Evolutionary conservation across 2,113 vertebrate species (phyloP), one percentile per base, ranked within the genome.

Genomic region (Sylvietta virens): DNA sequence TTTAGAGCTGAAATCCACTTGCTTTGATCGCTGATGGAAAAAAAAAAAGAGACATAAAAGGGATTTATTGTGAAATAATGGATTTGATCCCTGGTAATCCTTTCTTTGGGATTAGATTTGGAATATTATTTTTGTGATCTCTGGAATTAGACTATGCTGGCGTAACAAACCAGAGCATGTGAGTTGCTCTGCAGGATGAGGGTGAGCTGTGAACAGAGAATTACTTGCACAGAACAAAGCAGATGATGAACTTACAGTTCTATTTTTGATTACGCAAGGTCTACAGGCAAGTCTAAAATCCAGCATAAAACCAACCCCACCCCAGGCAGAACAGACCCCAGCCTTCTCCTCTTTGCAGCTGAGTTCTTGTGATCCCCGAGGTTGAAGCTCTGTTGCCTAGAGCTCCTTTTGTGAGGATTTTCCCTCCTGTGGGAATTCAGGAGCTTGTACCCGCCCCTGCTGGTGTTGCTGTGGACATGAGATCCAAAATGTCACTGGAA

Each of bases 101-200:
- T 94, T 95, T 92, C 73, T 87, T 53, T 87, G 83, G 83, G 90
- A 91, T 96, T 92, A 92, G 77, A 67, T 76, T 88, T 56, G 89
- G 77, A 92, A 95, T 97, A 95, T 95, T 90, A 91, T 93, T 91
- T 97, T 84, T 94, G 86, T 89, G 96, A 91, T 94, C 77, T 64
- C 91, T 92, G 83, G 91, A 95, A 94, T 94, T 90, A 88, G 81
- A 69, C 64, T 37, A 11, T 22, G 65, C 81, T 95, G 86, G 65
- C 24, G 1, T 70, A 86, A 92, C 73, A 86, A 64, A 86, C 50
- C 64, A 37, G 72, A 84, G 73, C 88, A 88, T 64, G 77, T 95
- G 96, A 94, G 83, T 53, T 31, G 45, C 74, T 45, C 86, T 95
- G 92, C 80, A 94, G 91, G 86, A 89, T 61, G 86, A 79, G 62